Conservation (phyloP, 2,797 vertebrate species). For the Myripristis murdjan region DNA sequence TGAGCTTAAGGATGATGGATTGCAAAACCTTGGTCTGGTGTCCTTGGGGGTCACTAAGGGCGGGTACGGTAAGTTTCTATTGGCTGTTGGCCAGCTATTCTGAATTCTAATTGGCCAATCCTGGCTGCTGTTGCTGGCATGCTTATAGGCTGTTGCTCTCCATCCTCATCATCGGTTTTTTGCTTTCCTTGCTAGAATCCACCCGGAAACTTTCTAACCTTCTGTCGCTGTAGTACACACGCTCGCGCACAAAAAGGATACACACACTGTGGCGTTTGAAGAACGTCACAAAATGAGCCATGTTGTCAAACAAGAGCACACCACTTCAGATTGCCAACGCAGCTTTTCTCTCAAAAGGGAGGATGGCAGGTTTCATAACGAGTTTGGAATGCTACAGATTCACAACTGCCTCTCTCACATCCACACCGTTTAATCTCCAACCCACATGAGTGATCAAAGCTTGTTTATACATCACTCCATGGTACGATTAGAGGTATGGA, state of each 20-base stretch:
- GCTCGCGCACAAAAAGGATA: constrained; percentile 34
- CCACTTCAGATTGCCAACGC: constrained; percentile 76
- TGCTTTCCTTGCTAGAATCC: constrained; percentile 10
- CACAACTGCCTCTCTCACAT: constrained; percentile 71
- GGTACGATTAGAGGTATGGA: constrained; percentile 80
- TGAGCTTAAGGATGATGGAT: constrained; percentile 78
- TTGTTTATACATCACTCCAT: constrained; percentile 79
- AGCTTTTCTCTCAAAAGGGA: constrained; percentile 81
- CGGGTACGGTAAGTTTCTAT: constrained; percentile 77
- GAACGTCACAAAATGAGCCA: constrained; percentile 61
- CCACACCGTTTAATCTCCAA: constrained; percentile 81
- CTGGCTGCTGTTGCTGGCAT: constrained; percentile 61
- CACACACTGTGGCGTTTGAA: constrained; percentile 45
- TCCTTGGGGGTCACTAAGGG: constrained; percentile 78
- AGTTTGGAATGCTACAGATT: constrained; percentile 75
- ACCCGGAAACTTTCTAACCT: constrained; percentile 46
- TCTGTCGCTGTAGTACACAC: constrained; percentile 11
- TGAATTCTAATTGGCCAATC: constrained; percentile 72
- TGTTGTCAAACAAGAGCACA: constrained; percentile 81
- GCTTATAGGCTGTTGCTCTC: constrained; percentile 54
- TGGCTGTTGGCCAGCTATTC: constrained; percentile 65
- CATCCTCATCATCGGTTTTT: constrained; percentile 49
- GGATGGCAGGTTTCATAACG: constrained; percentile 78
- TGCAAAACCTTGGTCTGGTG: constrained; percentile 79
- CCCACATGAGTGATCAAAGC: constrained; percentile 84